Base-by-base conservation (phyloP, 2,888 invertebrate genomes). In the Agonopterix heracliana region DNA sequence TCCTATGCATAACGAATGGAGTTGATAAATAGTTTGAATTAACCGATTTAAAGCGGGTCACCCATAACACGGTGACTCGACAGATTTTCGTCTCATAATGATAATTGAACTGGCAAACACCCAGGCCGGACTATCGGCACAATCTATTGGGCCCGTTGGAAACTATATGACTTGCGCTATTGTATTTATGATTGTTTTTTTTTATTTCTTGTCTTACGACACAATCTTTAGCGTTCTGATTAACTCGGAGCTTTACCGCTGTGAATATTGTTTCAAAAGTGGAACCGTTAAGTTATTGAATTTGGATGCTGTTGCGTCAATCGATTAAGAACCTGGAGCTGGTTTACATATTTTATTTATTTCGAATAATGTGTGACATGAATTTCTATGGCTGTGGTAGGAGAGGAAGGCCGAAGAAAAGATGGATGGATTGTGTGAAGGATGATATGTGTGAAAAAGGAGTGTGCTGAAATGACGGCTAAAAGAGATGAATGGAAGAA, bases 41-140 rank as follows among this genome's bases (percentile, higher is more conserved):
- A 85, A 88, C 88, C 87, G 87, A 88, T 88, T 86, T 86, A 87
- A 87, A 87, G 84, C 88, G 88, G 88, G 88, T 88, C 88, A 87
- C 85, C 84, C 85, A 82, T 76, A 80, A 74, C 78, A 84, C 64
- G 72, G 80, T 88, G 88, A 88, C 80, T 81, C 66, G 76, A 66
- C 86, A 65, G 69, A 74, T 78, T 81, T 74, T 76, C 70, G 61
- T 60, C 71, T 77, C 72, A 77, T 87, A 86, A 88, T 88, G 86
- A 87, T 88, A 88, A 88, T 88, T 88, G 88, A 81, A 87, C 88
- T 86, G 84, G 86, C 88, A 88, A 88, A 88, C 88, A 88, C 88
- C 86, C 83, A 84, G 81, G 58, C 67, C 71, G 76, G 73, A 78
- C 76, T 82, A 86, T 86, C 85, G 70, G 71, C 64, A 70, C 77